Percentiles rank a stretch among this genome's conserved stretches.
These are phyloP conservation scores for Megastigmus dorsalis DNA, from an alignment of 2,888 invertebrate genomes.

Conservation along the genomic window DNA sequence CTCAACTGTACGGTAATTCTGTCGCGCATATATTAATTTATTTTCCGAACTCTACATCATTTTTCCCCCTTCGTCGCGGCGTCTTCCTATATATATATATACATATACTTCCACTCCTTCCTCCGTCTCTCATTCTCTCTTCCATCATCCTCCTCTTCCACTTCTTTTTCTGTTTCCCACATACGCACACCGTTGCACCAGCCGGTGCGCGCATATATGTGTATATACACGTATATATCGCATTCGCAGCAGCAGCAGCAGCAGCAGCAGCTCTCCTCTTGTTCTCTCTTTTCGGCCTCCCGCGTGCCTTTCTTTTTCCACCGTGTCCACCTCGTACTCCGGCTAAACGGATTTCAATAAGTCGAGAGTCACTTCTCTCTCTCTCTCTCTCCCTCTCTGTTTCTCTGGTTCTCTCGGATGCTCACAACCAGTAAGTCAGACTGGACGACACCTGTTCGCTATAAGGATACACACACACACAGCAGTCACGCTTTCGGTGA, in stretches of 20 bases:
- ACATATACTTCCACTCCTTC: not conserved
- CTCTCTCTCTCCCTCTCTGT: not conserved
- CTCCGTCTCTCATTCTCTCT: not conserved
- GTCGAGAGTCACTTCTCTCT: slow-evolving; percentile 47
- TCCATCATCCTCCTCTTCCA: slow-evolving; percentile 21
- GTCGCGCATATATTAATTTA: slow-evolving; percentile 48
- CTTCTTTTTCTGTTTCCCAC: slow-evolving; percentile 49
- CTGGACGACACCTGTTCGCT: slow-evolving; percentile 68
- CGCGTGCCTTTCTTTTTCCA: slow-evolving; percentile 41
- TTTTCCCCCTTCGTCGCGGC: not conserved
- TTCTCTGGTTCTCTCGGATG: not conserved
- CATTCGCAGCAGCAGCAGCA: not conserved
- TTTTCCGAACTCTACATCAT: slow-evolving; percentile 39
- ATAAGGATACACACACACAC: slow-evolving; percentile 56
- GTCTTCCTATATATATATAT: not conserved
- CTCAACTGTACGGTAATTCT: slow-evolving; percentile 33
- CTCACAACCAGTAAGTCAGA: slow-evolving; percentile 61
- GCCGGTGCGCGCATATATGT: not conserved
- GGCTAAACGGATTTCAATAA: slow-evolving; percentile 64
- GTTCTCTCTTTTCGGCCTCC: slow-evolving; percentile 38
- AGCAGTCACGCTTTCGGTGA: slow-evolving; percentile 54
- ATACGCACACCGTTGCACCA: not conserved
- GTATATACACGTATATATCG: not conserved
- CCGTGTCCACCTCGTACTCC: not conserved
- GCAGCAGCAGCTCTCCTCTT: slow-evolving; percentile 6